Percentiles rank a stretch among this genome's conserved stretches.
These are phyloP conservation scores for Alexandromys fortis DNA, from an alignment of 2,113 vertebrate genomes.

Conservation along the genomic window DNA sequence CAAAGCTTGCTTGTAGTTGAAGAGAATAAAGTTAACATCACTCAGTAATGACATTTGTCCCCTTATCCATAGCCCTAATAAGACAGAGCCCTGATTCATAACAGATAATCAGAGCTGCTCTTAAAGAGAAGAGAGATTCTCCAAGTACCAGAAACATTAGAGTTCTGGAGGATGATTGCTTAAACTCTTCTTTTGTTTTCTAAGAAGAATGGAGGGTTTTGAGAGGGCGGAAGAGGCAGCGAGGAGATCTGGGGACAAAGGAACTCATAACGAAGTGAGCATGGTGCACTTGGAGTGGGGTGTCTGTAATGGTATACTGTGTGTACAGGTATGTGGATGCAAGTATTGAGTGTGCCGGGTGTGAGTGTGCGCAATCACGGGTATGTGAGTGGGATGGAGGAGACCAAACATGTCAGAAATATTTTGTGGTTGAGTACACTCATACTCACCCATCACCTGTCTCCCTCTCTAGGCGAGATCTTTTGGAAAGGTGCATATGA, in stretches of 20 bases:
- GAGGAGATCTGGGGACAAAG: not conserved
- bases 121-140: not conserved
- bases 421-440: accelerated
- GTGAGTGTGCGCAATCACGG: accelerated
- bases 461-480: not conserved
- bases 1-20: not conserved
- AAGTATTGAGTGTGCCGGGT: not conserved
- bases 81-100: too few species aligned
- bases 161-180: not conserved
- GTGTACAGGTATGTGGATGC: accelerated
- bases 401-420: accelerated
- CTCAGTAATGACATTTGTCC: not conserved
- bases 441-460: not conserved
- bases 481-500: not conserved
- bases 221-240: not conserved
- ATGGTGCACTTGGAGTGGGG: not conserved
- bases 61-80: accelerated
- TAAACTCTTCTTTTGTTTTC: not conserved
- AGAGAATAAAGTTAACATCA: not conserved
- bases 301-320: too few species aligned
- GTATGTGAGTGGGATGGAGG: too few species aligned
- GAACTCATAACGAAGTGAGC: not conserved
- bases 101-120: not conserved
- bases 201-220: not conserved
- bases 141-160: not conserved